Conservation (phyloP, 2,888 invertebrate species). For the Drosophila anomelani region DNA sequence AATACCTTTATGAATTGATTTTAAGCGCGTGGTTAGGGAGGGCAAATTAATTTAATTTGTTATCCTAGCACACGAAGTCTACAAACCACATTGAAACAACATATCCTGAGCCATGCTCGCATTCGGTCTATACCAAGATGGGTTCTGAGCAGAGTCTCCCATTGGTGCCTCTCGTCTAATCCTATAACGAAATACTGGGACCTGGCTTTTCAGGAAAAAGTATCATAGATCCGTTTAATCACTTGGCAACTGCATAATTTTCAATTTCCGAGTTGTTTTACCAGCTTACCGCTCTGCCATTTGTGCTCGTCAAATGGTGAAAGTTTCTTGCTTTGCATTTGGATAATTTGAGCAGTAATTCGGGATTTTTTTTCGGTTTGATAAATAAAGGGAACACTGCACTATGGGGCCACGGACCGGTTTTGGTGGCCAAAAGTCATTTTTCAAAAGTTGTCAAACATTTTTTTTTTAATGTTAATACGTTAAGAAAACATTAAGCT, state of each 20-base stretch:
- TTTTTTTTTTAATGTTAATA: no score
- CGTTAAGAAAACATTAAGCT: no score
- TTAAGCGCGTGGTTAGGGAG: background rate
- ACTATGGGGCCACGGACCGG: no score
- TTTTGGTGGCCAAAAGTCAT: no score
- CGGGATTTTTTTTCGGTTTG: no score
- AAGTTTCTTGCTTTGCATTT: no score
- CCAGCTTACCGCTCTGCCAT: slow-evolving; percentile 11
- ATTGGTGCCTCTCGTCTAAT: background rate
- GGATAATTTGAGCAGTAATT: no score
- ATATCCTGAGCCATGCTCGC: background rate
- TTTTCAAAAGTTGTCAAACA: no score
- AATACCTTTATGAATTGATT: background rate
- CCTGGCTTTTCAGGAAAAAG: background rate
- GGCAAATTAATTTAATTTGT: no score
- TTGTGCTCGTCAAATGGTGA: slow-evolving; percentile 16
- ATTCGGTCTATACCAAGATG: background rate
- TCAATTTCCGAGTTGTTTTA: slow-evolving; percentile 14
- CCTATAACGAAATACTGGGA: background rate
- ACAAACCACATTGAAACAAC: no score
- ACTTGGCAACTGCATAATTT: slow-evolving; percentile 1
- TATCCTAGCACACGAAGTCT: no score
- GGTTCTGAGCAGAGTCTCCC: background rate
- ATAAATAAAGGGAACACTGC: no score
- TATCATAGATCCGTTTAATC: slow-evolving; percentile 23